phyloP scores from a whole-genome alignment of 1,140 invertebrate genomes.

The Micrasema minimum region DNA sequence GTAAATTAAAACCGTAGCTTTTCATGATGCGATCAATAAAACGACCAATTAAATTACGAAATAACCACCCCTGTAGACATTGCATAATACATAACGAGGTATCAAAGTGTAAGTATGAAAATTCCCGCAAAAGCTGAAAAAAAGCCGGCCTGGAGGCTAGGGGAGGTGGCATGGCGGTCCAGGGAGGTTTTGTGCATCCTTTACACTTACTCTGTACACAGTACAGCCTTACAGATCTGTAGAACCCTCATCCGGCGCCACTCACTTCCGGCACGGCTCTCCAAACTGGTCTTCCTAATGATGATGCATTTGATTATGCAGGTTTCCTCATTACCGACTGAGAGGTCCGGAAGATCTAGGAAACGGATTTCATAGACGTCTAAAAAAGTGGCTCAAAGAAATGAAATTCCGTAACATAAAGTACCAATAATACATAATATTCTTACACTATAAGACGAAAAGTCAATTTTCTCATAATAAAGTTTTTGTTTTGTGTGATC shows the following conservation, averaged over 20 bases:
- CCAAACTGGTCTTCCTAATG: slow-evolving; percentile 38
- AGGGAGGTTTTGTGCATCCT: slow-evolving; percentile 29
- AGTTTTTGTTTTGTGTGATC: too few relatives aligned
- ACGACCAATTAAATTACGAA: too few relatives aligned
- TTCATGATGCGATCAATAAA: too few relatives aligned
- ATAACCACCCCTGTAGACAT: too few relatives aligned
- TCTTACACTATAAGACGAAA: too few relatives aligned
- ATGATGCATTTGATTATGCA: slow-evolving; percentile 44
- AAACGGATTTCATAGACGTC: background rate
- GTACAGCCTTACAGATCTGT: slow-evolving; percentile 4
- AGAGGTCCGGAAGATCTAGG: slow-evolving; percentile 16
- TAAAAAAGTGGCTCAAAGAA: slow-evolving; percentile 12
- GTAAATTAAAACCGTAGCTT: too few relatives aligned
- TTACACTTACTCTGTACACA: background rate
- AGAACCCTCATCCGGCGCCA: slow-evolving; percentile 21
- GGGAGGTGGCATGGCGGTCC: background rate
- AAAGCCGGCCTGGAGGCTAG: background rate
- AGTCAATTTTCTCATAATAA: too few relatives aligned
- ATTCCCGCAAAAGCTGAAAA: background rate
- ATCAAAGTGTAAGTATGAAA: background rate
- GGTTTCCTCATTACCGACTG: slow-evolving; percentile 40
- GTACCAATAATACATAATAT: too few relatives aligned
- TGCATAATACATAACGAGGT: too few relatives aligned
- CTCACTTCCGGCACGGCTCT: slow-evolving; percentile 27
- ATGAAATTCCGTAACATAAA: too few relatives aligned